Conservation (phyloP, 2,888 invertebrate genomes). For the Matsumyia berberina region DNA sequence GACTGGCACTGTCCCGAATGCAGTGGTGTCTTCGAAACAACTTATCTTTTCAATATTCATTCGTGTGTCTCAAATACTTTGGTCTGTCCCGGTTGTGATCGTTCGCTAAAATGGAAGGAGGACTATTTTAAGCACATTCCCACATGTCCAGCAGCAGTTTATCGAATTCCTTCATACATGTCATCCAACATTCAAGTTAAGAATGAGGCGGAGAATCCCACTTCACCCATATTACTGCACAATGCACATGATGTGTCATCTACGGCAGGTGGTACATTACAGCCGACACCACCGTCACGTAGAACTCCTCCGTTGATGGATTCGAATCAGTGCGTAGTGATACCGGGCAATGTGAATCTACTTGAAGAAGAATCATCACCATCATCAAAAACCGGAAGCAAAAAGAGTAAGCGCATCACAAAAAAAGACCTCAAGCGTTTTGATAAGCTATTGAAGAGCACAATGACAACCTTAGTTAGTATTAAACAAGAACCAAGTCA, state of each 20-base stretch:
- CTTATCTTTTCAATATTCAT: slow-evolving; percentile 83
- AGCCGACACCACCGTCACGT: slow-evolving; percentile 78
- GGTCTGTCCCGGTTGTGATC: slow-evolving; percentile 82
- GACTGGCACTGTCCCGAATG: slow-evolving; percentile 82
- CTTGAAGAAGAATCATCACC: slow-evolving; percentile 52
- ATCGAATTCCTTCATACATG: slow-evolving; percentile 67
- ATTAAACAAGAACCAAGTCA: slow-evolving; percentile 82
- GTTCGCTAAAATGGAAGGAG: slow-evolving; percentile 78
- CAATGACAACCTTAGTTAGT: slow-evolving; percentile 82
- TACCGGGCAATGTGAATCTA: slow-evolving; percentile 62
- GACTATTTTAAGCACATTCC: slow-evolving; percentile 81
- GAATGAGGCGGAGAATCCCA: slow-evolving; percentile 63
- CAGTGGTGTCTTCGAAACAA: slow-evolving; percentile 81
- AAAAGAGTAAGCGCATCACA: slow-evolving; percentile 80
- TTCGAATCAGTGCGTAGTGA: slow-evolving; percentile 77
- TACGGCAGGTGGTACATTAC: slow-evolving; percentile 5
- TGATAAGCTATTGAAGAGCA: slow-evolving; percentile 82
- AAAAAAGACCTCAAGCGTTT: slow-evolving; percentile 82
- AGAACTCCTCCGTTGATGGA: slow-evolving; percentile 79
- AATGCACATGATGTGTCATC: not conserved
- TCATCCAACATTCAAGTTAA: slow-evolving; percentile 66
- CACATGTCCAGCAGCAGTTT: slow-evolving; percentile 78
- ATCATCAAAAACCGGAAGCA: slow-evolving; percentile 63
- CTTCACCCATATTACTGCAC: slow-evolving; percentile 46
- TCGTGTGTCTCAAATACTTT: slow-evolving; percentile 81